These are phyloP conservation scores for Lithobius niger DNA, from an alignment of 1,140 invertebrate genomes.

Conservation along the genomic window DNA sequence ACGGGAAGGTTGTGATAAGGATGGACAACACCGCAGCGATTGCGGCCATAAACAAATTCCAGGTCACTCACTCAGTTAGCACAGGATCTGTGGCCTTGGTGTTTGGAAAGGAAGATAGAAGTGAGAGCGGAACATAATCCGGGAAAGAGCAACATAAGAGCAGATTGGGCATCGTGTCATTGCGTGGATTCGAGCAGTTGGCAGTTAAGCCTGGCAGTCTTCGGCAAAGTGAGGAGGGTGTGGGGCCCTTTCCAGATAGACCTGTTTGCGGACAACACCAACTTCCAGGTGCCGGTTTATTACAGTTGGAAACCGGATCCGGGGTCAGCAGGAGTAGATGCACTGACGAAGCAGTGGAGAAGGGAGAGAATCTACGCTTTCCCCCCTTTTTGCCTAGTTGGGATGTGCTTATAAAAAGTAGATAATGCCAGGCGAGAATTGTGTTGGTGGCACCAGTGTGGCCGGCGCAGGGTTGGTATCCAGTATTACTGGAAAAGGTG, in stretches of 20 bases:
- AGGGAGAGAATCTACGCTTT: too few relatives aligned
- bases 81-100: not conserved
- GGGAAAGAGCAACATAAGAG: not conserved
- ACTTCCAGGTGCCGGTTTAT: not conserved
- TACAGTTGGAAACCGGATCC: not conserved
- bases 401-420: too few relatives aligned
- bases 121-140: not conserved
- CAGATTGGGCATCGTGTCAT: not conserved
- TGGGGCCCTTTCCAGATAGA: not conserved
- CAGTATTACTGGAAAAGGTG: too few relatives aligned
- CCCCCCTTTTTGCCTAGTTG: too few relatives aligned
- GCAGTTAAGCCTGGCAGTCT: not conserved
- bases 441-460: too few relatives aligned
- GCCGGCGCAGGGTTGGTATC: too few relatives aligned
- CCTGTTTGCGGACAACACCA: not conserved
- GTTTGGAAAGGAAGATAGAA: not conserved
- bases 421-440: too few relatives aligned
- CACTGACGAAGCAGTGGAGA: too few relatives aligned
- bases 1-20: too few relatives aligned
- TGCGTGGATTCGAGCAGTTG: not conserved
- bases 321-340: too few relatives aligned
- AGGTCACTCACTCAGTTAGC: not conserved
- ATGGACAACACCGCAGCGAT: too few relatives aligned
- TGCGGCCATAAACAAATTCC: not conserved
- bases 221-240: not conserved